Conservation (phyloP, 2,113 vertebrate genomes). For the Coptodon bakossiorum region DNA sequence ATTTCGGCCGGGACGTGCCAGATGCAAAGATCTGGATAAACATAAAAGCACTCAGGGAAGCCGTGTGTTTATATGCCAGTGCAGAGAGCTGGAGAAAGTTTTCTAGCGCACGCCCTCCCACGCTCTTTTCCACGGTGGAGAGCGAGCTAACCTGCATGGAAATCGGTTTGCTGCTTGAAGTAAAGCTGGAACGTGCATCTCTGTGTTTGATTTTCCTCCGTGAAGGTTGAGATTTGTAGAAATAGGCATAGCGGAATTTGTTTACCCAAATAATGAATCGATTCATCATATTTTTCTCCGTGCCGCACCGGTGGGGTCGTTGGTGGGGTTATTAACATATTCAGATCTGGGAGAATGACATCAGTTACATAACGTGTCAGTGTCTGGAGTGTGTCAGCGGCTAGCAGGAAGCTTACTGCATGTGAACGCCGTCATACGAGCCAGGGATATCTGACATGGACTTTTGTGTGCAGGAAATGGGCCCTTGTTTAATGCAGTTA, state of each 20-base stretch:
- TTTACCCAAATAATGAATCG: slow-evolving; percentile 11
- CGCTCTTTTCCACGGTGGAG: neutral
- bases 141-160: neutral
- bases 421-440: neutral
- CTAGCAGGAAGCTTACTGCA: neutral
- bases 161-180: neutral
- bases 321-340: neutral
- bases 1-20: slow-evolving; percentile 50
- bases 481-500: slow-evolving; percentile 65
- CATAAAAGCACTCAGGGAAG: slow-evolving; percentile 56
- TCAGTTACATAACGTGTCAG: neutral
- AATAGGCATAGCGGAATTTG: neutral
- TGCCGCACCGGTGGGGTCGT: neutral
- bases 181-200: neutral
- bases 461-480: slow-evolving; percentile 57
- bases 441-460: slow-evolving; percentile 15
- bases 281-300: neutral
- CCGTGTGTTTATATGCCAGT: slow-evolving; percentile 52
- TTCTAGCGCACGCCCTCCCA: neutral
- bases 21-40: slow-evolving; percentile 64
- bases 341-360: neutral
- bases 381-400: slow-evolving; percentile 23
- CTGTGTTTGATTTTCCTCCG: neutral
- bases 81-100: neutral
- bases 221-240: neutral